Percentiles rank a stretch among this genome's conserved stretches.
These are phyloP conservation scores for Trididemnum miniatum DNA, from an alignment of 23 tunicate genomes.

Conservation along the genomic window DNA sequence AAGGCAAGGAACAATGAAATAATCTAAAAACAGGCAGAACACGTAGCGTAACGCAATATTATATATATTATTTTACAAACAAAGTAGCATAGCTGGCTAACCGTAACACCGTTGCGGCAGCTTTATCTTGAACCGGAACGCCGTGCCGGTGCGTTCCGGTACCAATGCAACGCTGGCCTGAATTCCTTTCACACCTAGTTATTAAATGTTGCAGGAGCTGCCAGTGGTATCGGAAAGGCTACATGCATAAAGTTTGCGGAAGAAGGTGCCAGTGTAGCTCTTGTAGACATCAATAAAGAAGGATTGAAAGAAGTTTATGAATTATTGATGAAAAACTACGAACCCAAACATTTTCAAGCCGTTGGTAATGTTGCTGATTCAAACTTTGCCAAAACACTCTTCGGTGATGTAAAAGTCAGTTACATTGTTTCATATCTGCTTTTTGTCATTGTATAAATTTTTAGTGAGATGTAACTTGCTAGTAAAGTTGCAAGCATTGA, in stretches of 20 bases:
- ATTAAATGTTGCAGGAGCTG: slow-evolving; percentile 51
- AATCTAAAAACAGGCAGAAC: too few species aligned
- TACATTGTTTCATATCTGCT: neutral
- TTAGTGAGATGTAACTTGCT: too few species aligned
- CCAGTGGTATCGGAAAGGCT: slow-evolving; percentile 74
- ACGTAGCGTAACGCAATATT: too few species aligned
- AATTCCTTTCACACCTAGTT: too few species aligned
- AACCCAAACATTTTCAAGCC: neutral
- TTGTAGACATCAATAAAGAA: slow-evolving; percentile 41
- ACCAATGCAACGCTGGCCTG: too few species aligned
- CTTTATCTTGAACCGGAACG: too few species aligned
- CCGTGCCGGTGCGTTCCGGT: too few species aligned
- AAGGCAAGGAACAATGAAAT: too few species aligned
- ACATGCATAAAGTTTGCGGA: slow-evolving; percentile 46
- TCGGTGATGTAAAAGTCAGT: slow-evolving; percentile 22
- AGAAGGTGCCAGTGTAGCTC: slow-evolving; percentile 60
- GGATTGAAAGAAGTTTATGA: slow-evolving; percentile 4
- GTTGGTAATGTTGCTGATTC: slow-evolving; percentile 30
- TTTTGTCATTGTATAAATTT: neutral
- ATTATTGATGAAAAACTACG: neutral
- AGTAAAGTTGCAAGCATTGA: too few species aligned
- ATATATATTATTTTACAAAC: too few species aligned
- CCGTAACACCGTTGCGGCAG: too few species aligned
- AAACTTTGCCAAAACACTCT: slow-evolving; percentile 26
- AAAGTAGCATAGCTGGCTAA: too few species aligned